Base-by-base conservation (phyloP, 2,113 vertebrate species). In the Stigmatopora nigra region DNA sequence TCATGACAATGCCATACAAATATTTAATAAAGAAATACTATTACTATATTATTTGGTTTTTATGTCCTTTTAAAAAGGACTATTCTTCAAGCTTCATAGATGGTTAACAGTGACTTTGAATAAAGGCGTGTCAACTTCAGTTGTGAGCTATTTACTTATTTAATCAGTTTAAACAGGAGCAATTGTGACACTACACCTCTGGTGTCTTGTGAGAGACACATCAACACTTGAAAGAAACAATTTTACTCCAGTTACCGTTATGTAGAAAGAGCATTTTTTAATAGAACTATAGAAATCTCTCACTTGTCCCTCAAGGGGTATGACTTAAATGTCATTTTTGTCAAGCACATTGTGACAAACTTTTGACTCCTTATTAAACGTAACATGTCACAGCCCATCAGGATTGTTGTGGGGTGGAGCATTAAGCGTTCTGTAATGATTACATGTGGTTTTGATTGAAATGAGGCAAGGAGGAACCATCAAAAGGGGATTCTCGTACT, bases 321-420 rank as follows among this genome's bases (percentile, higher is more conserved):
- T 69, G 22, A 76, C 77, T 73, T 83, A 77, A 86, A 82, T 79
- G 80, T 83, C 82, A 81, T 82, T 84, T 82, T 72, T 79, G 79
- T 84, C 84, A 81, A 68, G 77, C 72, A 44, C 65, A 75, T 77
- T 68, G 48, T 78, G 73, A 81, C 84, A 88, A 84, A 86, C 82
- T 80, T 84, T 77, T 71, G 70, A 84, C 75, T 81, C 55, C 59
- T 79, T 75, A 77, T 77, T 79, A 78, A 83, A 77, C 61, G 68
- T 46, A 13, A 36, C 80, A 49, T 84, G 84, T 85, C 82, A 83
- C 78, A 66, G 67, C 81, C 69, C 81, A 73, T 82, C 86, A 86
- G 56, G 77, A 77, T 80, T 85, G 79, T 81, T 81, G 81, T 62
- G 61, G 70, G 65, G 68, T 77, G 69, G 78, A 62, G 68, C 77